phyloP scores from a whole-genome alignment of 2,797 vertebrate genomes.

The Poliocrania exsul region DNA sequence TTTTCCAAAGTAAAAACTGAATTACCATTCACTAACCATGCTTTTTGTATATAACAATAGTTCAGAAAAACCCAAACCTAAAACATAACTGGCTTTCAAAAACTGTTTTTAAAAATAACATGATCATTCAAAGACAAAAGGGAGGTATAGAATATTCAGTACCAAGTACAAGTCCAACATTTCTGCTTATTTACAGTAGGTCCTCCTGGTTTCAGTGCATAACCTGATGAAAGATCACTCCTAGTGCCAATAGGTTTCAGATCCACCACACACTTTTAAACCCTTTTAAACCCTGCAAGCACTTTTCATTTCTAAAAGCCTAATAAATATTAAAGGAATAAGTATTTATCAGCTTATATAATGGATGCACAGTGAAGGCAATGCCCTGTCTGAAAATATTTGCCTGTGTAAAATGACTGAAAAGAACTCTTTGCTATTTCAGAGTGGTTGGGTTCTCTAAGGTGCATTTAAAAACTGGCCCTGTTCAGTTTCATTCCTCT shows the following conservation, averaged over 20 bases:
- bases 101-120: background rate
- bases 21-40: background rate
- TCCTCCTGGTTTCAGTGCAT: background rate
- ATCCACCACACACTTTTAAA: background rate
- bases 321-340: background rate
- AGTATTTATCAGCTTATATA: background rate
- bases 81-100: background rate
- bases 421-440: background rate
- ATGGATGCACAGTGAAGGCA: background rate
- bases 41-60: background rate
- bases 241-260: background rate
- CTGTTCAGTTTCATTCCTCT: background rate
- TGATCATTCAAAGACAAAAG: background rate
- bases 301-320: background rate
- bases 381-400: background rate
- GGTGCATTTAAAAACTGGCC: background rate
- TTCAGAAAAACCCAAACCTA: background rate
- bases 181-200: background rate
- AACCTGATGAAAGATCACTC: background rate
- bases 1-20: background rate
- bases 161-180: background rate
- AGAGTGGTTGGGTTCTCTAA: background rate
- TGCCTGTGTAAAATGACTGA: background rate
- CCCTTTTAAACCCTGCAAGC: background rate
- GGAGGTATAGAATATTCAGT: background rate